phyloP scores from a whole-genome alignment of 2,797 vertebrate genomes.

The Sciaenops ocellatus region DNA sequence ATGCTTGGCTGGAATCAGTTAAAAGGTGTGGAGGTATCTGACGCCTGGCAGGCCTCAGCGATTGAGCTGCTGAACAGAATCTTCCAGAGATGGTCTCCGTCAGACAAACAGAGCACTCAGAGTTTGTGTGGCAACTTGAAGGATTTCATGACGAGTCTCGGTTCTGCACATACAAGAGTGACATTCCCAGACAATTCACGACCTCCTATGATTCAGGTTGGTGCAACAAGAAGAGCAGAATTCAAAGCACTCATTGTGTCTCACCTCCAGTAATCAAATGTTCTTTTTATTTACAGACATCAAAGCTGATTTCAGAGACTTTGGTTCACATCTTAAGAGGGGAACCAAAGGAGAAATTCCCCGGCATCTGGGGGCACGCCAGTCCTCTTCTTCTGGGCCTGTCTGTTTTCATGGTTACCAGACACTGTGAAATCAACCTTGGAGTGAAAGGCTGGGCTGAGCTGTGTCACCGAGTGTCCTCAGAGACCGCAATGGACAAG shows the following conservation, averaged over 20 bases:
- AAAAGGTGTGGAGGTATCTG: conserved; percentile 7
- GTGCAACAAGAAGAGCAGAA: conserved; percentile 5
- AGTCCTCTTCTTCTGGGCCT: conserved; percentile 68
- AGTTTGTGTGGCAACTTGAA: conserved; percentile 22
- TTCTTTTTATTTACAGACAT: conserved; percentile 53
- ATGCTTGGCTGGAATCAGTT: fast-evolving
- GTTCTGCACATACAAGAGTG: fast-evolving
- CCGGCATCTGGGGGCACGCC: background rate
- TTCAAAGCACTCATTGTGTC: fast-evolving
- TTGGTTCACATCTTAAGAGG: conserved; percentile 66
- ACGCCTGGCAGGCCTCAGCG: conserved; percentile 71
- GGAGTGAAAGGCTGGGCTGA: conserved; percentile 62
- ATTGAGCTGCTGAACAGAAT: conserved; percentile 63
- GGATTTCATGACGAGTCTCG: fast-evolving
- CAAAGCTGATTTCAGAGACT: conserved; percentile 63
- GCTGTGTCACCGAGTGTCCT: conserved; percentile 75
- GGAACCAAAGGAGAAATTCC: background rate
- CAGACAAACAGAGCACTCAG: conserved; percentile 37
- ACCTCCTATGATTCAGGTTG: conserved; percentile 46
- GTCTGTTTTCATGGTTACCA: conserved; percentile 67
- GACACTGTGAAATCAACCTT: background rate
- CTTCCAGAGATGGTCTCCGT: conserved; percentile 71
- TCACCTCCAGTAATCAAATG: background rate
- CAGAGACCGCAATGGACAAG: conserved; percentile 21
- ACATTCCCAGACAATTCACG: fast-evolving